Conservation (phyloP, 2,888 invertebrate genomes). For the Invenusta paracnida region DNA sequence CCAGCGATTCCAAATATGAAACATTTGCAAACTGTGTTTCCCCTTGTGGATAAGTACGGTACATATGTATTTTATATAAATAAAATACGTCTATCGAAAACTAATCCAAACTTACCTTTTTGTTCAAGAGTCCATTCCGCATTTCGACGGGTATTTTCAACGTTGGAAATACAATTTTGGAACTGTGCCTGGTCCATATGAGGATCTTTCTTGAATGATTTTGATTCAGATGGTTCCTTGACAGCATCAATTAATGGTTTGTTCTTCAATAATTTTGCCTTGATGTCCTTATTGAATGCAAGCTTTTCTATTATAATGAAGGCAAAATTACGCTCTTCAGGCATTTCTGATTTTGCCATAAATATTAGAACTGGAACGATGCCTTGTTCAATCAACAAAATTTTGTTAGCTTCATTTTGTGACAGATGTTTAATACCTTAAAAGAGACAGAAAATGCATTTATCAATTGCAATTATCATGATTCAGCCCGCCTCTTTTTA, state of each 20-base stretch:
- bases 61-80: too few species aligned
- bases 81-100: too few species aligned
- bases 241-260: not conserved
- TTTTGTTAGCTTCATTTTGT: not conserved
- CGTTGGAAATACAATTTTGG: not conserved
- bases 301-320: not conserved
- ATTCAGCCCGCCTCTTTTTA: too few species aligned
- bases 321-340: not conserved
- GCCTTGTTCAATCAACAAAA: not conserved
- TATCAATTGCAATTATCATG: too few species aligned
- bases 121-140: not conserved
- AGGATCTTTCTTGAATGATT: not conserved
- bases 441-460: too few species aligned
- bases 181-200: not conserved
- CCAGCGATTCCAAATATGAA: too few species aligned
- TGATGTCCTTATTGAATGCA: not conserved
- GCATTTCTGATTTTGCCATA: not conserved
- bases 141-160: not conserved
- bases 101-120: not conserved
- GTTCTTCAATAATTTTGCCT: not conserved
- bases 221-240: not conserved
- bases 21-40: too few species aligned
- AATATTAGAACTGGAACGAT: not conserved
- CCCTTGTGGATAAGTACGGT: too few species aligned
- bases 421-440: not conserved